Evolutionary conservation across 2,113 vertebrate genomes (phyloP).

Genomic region (Dipodomys ordii): DNA sequence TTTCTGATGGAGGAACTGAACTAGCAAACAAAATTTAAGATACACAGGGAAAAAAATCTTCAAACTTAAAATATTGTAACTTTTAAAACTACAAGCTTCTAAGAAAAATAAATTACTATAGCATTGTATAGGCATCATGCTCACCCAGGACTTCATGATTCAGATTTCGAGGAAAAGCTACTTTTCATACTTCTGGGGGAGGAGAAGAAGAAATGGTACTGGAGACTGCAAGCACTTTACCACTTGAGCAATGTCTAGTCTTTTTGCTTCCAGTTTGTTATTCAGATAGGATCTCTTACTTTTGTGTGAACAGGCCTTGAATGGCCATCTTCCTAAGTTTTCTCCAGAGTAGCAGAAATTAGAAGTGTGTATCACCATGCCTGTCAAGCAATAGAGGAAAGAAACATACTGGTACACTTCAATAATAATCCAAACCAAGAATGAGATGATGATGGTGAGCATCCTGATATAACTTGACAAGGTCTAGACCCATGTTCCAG

Average conservation of each 20-base stretch:
- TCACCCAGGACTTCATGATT: not conserved
- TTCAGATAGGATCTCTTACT: too few relatives aligned
- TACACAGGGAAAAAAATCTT: not conserved
- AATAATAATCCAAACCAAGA: slow-evolving; percentile 21
- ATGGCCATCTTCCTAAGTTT: too few relatives aligned
- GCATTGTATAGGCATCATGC: not conserved
- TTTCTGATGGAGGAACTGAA: not conserved
- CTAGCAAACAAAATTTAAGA: not conserved
- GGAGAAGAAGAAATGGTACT: too few relatives aligned
- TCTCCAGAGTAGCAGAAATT: too few relatives aligned
- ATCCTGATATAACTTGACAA: not conserved
- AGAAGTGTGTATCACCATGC: too few relatives aligned
- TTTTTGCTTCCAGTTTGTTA: too few relatives aligned
- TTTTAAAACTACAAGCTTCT: not conserved
- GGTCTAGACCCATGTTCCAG: not conserved
- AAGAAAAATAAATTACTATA: not conserved
- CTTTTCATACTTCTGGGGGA: not conserved
- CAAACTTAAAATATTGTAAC: not conserved
- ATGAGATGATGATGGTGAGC: not conserved
- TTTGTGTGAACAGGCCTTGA: too few relatives aligned
- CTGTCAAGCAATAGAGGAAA: not conserved
- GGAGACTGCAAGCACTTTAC: too few relatives aligned
- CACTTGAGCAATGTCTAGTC: too few relatives aligned
- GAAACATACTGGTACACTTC: not conserved
- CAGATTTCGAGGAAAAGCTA: not conserved